Evolutionary conservation across 1,140 invertebrate genomes (phyloP).

Genomic region (Anagrus nilaparvatae): DNA sequence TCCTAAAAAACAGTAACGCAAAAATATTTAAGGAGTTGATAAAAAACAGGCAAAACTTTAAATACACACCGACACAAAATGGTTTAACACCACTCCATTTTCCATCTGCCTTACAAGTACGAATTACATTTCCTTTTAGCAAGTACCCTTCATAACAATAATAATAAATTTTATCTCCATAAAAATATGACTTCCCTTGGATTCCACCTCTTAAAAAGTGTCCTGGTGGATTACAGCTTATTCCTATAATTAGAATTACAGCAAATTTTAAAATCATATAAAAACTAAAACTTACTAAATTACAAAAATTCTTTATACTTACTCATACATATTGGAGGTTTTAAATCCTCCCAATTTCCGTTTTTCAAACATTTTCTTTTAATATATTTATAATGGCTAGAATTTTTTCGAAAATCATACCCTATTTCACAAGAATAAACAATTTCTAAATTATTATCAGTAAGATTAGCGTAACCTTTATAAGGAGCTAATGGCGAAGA

Average conservation of each 20-base stretch:
- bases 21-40: not conserved
- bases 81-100: conserved; percentile 43
- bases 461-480: conserved; percentile 36
- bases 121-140: conserved; percentile 36
- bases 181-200: conserved; percentile 43
- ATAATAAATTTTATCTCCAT: conserved; percentile 43
- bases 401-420: conserved; percentile 32
- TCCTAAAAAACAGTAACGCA: conserved; percentile 16
- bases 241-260: conserved; percentile 16
- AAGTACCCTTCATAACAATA: conserved; percentile 44
- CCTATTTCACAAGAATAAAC: conserved; percentile 33
- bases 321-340: conserved; percentile 43
- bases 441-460: conserved; percentile 23
- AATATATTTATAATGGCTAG: conserved; percentile 28
- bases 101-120: conserved; percentile 43
- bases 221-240: conserved; percentile 50
- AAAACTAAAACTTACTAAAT: not conserved
- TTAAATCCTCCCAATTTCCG: conserved; percentile 42
- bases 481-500: conserved; percentile 33
- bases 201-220: conserved; percentile 45
- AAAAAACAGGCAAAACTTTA: conserved; percentile 1
- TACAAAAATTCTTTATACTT: conserved; percentile 25
- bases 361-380: conserved; percentile 39
- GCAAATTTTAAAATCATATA: conserved; percentile 2
- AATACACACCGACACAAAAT: conserved; percentile 36